These are phyloP conservation scores for Sipha maydis DNA, from an alignment of 2,888 invertebrate genomes.

Conservation along the genomic window DNA sequence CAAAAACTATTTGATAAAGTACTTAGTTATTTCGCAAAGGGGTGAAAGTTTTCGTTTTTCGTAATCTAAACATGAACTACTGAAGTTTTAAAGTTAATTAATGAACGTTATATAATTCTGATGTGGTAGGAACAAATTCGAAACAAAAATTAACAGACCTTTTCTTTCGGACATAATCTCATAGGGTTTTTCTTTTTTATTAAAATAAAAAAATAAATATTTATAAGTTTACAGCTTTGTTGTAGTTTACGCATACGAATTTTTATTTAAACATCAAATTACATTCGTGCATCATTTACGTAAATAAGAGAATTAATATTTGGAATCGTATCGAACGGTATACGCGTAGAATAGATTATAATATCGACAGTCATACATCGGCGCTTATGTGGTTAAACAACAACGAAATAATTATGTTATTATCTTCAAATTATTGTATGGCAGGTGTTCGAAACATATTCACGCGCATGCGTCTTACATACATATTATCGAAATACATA, in stretches of 20 bases:
- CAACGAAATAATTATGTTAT: neutral
- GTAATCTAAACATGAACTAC: constrained; percentile 55
- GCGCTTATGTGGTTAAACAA: neutral
- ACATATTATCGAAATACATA: neutral
- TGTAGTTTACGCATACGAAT: too few relatives aligned
- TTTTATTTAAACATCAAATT: too few relatives aligned
- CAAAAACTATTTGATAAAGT: constrained; percentile 30
- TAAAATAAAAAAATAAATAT: too few relatives aligned
- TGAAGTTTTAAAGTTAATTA: constrained; percentile 47
- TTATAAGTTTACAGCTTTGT: too few relatives aligned
- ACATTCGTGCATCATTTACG: too few relatives aligned
- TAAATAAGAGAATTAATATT: too few relatives aligned
- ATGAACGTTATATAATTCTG: constrained; percentile 27
- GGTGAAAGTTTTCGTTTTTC: constrained; percentile 35
- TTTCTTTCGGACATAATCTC: neutral
- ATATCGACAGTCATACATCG: neutral
- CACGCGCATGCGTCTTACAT: neutral
- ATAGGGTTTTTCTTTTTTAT: neutral
- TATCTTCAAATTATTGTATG: neutral
- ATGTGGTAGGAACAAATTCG: constrained; percentile 24
- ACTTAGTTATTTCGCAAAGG: constrained; percentile 26
- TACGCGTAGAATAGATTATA: too few relatives aligned
- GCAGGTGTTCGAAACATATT: constrained; percentile 6
- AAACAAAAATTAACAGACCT: constrained; percentile 11
- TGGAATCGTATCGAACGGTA: too few relatives aligned